A percentile compares a stretch with the other conserved stretches of the same genome.
These are phyloP conservation scores for Cynaeus angustus DNA, from an alignment of 2,888 invertebrate species.

Conservation along the genomic window DNA sequence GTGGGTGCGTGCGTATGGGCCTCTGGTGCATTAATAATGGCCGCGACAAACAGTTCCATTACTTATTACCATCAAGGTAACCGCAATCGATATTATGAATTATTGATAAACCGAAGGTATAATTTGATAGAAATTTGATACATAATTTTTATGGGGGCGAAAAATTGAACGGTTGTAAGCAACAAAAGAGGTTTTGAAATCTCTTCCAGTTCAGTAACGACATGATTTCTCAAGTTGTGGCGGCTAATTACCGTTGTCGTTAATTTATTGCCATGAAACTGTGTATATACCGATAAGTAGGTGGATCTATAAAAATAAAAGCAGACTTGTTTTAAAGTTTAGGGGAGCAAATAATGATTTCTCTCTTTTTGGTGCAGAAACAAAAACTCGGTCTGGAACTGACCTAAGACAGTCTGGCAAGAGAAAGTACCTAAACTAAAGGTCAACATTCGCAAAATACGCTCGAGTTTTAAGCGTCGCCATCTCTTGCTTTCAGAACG, in stretches of 20 bases:
- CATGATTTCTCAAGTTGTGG: no score
- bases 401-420: background rate
- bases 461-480: background rate
- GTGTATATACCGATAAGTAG: no score
- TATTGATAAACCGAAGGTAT: conserved; percentile 39
- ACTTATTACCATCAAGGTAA: conserved; percentile 50
- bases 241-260: no score
- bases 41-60: conserved; percentile 18
- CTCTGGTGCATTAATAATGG: conserved; percentile 21
- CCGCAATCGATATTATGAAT: conserved; percentile 53
- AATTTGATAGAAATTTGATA: conserved; percentile 6
- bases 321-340: no score
- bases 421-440: background rate
- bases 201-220: no score
- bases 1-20: conserved; percentile 17
- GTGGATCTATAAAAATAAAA: no score
- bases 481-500: conserved; percentile 28
- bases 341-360: no score
- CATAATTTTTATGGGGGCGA: conserved; percentile 4
- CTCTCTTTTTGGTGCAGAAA: no score
- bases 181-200: background rate
- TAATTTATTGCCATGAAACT: no score
- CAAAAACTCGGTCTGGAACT: background rate
- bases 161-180: conserved; percentile 3
- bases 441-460: background rate